Evolutionary conservation across 2,888 invertebrate species (phyloP).

Genomic region (Acleris laterana): DNA sequence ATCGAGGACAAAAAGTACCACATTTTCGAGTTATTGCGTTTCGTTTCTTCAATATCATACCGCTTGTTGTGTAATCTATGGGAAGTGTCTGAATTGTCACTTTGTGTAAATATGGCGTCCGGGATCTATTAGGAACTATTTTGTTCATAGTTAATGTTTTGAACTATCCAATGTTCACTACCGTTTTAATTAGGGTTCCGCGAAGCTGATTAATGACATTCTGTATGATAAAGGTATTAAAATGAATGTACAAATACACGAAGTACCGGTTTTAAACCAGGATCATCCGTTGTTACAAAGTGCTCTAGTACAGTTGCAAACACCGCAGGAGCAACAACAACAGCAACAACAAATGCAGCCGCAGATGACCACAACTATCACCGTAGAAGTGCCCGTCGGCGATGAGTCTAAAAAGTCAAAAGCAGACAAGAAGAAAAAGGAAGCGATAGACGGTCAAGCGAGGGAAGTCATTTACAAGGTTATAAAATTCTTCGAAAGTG

Average conservation of each 20-base stretch:
- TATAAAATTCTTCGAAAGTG: slow-evolving; percentile 78
- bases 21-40: slow-evolving; percentile 18
- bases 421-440: slow-evolving; percentile 72
- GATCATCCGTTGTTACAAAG: slow-evolving; percentile 31
- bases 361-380: slow-evolving; percentile 36
- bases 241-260: slow-evolving; percentile 49
- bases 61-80: slow-evolving; percentile 16
- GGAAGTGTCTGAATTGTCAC: slow-evolving; percentile 5
- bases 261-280: slow-evolving; percentile 42
- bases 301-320: slow-evolving; percentile 37
- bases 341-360: slow-evolving; percentile 41
- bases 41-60: slow-evolving; percentile 16
- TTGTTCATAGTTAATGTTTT: slow-evolving; percentile 23
- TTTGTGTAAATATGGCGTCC: slow-evolving; percentile 35
- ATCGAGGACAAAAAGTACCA: background rate
- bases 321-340: slow-evolving; percentile 42
- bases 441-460: slow-evolving; percentile 77
- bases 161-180: slow-evolving; percentile 20
- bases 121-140: background rate
- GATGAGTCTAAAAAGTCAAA: slow-evolving; percentile 56
- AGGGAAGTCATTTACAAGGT: slow-evolving; percentile 77
- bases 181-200: slow-evolving; percentile 1
- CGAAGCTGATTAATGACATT: slow-evolving; percentile 26
- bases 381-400: slow-evolving; percentile 11
- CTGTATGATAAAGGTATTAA: slow-evolving; percentile 29